Conservation (phyloP, 2,113 vertebrate genomes). For the Chloroceryle aenea region DNA sequence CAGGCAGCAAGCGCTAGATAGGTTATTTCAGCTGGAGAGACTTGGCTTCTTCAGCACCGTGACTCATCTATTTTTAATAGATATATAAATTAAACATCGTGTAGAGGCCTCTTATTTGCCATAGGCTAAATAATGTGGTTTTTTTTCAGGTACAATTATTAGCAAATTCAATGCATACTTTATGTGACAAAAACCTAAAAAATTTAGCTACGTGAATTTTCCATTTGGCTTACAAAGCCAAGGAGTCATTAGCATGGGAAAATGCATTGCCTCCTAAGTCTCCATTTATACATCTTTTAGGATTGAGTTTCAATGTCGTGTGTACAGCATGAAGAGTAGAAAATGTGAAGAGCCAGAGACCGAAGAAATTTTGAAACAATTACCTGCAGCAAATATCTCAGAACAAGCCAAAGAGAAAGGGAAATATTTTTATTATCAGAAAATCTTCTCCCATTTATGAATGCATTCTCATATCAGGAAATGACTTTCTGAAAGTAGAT, state of each 20-base stretch:
- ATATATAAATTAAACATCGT: background rate
- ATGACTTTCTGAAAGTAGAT: slow-evolving; percentile 39
- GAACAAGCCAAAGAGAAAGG: slow-evolving; percentile 22
- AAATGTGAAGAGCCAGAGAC: background rate
- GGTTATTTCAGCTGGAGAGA: background rate
- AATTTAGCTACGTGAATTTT: background rate
- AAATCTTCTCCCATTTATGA: slow-evolving; percentile 37
- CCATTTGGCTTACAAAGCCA: background rate
- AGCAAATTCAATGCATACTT: slow-evolving; percentile 1
- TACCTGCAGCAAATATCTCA: slow-evolving; percentile 36
- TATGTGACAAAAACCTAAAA: background rate
- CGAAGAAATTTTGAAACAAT: background rate
- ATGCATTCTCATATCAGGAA: slow-evolving; percentile 13
- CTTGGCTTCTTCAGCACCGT: background rate
- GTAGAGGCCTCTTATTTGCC: background rate
- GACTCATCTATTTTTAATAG: slow-evolving; percentile 21
- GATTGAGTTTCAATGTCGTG: background rate
- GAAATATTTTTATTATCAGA: slow-evolving; percentile 16
- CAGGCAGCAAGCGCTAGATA: background rate
- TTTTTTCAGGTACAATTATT: background rate
- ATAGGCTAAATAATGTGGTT: background rate
- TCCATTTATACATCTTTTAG: background rate
- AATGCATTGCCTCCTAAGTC: background rate
- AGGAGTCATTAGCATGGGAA: background rate
- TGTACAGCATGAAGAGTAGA: background rate